Percentiles rank a stretch among this genome's conserved stretches.
Conservation (phyloP, 2,113 vertebrate genomes). For the Equus przewalskii region DNA sequence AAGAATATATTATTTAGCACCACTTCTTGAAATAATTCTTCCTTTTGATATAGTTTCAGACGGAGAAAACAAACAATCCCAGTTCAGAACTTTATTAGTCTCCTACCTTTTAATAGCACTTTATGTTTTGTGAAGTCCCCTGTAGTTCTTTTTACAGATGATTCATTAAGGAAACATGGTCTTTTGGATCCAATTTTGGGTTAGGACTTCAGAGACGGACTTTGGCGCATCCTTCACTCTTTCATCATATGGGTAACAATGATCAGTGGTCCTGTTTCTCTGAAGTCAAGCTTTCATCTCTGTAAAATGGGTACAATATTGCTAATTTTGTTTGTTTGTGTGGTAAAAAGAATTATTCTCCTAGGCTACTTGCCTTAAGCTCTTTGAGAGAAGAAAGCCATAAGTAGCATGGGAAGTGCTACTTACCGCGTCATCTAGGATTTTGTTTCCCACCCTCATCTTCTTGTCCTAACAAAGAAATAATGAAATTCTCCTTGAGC, state of each 20-base stretch:
- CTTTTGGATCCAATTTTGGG: neutral
- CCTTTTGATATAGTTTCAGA: neutral
- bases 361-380: neutral
- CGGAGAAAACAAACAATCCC: neutral
- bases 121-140: neutral
- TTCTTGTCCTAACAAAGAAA: slow-evolving; percentile 9
- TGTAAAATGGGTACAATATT: neutral
- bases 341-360: neutral
- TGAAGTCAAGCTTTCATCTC: neutral
- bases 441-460: neutral
- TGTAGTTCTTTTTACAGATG: neutral
- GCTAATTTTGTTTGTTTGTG: neutral
- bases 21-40: neutral
- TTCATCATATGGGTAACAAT: neutral
- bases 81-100: neutral
- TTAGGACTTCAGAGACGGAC: neutral
- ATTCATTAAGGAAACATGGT: slow-evolving; percentile 4
- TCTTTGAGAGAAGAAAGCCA: neutral
- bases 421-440: neutral
- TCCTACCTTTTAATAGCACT: slow-evolving; percentile 4
- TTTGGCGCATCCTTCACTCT: neutral
- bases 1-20: neutral
- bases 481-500: slow-evolving; percentile 43
- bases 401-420: neutral
- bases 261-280: neutral